Percentiles rank a stretch among this genome's conserved stretches.
Evolutionary conservation across 2,113 vertebrate genomes (phyloP).

Genomic region (Enhydra lutris): DNA sequence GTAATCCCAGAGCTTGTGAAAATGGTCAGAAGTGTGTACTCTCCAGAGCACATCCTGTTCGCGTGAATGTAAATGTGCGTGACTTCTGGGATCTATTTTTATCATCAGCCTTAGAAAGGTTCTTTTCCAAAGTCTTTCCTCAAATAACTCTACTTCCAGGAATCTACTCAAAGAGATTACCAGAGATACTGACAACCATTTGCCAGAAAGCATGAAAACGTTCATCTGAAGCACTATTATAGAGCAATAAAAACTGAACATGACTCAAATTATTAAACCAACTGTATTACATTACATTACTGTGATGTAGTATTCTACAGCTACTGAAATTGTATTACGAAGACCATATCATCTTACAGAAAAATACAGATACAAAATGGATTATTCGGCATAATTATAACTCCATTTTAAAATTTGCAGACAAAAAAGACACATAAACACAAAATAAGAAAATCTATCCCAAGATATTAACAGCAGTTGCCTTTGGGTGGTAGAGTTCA

Average conservation of each 20-base stretch:
- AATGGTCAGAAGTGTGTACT: background rate
- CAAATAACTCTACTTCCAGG: slow-evolving; percentile 32
- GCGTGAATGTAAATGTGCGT: background rate
- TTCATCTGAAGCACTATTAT: background rate
- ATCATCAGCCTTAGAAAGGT: background rate
- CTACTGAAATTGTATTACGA: background rate
- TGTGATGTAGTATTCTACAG: background rate
- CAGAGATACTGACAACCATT: background rate
- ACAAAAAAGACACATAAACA: background rate
- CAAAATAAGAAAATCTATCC: background rate
- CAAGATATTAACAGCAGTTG: background rate
- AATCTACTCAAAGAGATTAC: slow-evolving; percentile 24
- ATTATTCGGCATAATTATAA: slow-evolving; percentile 18
- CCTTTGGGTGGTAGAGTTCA: background rate
- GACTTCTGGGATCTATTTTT: background rate
- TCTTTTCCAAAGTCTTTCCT: slow-evolving; percentile 19
- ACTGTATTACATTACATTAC: background rate
- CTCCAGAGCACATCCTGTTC: background rate
- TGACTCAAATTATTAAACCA: background rate
- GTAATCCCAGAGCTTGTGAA: background rate
- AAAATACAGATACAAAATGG: slow-evolving; percentile 24
- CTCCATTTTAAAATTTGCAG: background rate
- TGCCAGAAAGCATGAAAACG: slow-evolving; percentile 16
- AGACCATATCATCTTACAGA: background rate
- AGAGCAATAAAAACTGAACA: background rate